Evolutionary conservation across 2,113 vertebrate species (phyloP).

Genomic region (Pachycephala philippinensis): DNA sequence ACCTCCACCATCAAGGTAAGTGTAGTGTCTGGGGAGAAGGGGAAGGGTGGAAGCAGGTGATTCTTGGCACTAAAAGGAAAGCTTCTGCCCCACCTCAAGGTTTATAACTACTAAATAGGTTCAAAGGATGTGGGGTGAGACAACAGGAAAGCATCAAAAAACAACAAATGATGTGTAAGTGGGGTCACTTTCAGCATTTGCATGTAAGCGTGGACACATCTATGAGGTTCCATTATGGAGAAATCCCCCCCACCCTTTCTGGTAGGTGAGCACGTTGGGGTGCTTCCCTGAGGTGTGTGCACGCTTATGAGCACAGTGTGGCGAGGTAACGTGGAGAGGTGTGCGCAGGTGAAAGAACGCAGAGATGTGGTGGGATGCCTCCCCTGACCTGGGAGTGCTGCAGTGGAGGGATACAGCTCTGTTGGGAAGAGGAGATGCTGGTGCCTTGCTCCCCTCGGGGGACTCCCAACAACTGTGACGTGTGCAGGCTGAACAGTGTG

Average conservation of each 20-base stretch:
- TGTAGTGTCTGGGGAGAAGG: neutral
- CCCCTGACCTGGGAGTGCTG: neutral
- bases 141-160: neutral
- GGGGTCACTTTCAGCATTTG: neutral
- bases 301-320: neutral
- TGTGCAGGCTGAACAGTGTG: neutral
- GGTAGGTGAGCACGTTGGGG: rapidly evolving
- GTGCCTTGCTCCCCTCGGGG: neutral
- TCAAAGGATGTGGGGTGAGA: neutral
- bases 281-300: neutral
- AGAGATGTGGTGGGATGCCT: neutral
- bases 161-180: neutral
- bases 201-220: neutral
- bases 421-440: rapidly evolving
- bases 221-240: neutral
- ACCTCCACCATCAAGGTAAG: neutral
- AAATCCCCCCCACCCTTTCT: neutral
- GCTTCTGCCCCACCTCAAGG: neutral
- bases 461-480: rapidly evolving
- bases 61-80: neutral
- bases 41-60: neutral
- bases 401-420: no score
- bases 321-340: rapidly evolving
- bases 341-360: neutral
- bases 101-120: rapidly evolving